Percentiles rank a stretch among this genome's conserved stretches.
phyloP scores from a whole-genome alignment of 2,888 invertebrate genomes.

The Agrilus cyanescens region DNA sequence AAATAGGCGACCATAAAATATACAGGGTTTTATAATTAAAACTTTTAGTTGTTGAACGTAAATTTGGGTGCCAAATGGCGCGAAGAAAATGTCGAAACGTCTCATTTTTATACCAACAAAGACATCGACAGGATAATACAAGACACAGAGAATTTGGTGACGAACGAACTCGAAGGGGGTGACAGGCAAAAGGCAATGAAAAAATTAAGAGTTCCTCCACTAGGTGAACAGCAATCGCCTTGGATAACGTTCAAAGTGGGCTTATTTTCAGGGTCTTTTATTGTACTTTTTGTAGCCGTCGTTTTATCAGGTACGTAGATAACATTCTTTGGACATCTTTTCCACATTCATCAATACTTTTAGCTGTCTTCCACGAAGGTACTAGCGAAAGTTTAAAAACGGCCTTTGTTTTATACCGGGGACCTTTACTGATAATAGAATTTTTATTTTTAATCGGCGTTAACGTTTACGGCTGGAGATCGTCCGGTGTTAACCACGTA shows the following conservation, averaged over 20 bases:
- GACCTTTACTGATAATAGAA: constrained; percentile 62
- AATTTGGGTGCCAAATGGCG: constrained; percentile 69
- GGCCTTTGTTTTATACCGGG: constrained; percentile 66
- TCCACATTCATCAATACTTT: constrained; percentile 16
- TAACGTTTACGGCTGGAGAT: constrained; percentile 72
- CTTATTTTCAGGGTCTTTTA: constrained; percentile 70
- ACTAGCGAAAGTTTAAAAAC: constrained; percentile 48
- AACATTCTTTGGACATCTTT: background rate
- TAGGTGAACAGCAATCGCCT: constrained; percentile 72
- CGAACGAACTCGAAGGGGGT: constrained; percentile 61
- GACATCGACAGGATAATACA: constrained; percentile 74
- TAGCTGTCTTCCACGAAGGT: constrained; percentile 41
- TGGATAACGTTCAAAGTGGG: constrained; percentile 80
- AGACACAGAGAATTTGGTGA: constrained; percentile 63
- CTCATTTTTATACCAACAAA: constrained; percentile 73
- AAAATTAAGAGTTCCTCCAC: constrained; percentile 68
- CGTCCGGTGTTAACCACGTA: constrained; percentile 74
- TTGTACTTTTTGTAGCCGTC: constrained; percentile 60
- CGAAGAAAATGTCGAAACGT: constrained; percentile 65
- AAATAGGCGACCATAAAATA: background rate
- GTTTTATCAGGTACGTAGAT: constrained; percentile 48
- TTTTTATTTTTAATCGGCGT: constrained; percentile 68
- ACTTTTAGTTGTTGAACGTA: constrained; percentile 45
- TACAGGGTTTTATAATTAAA: background rate
- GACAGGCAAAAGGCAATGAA: constrained; percentile 82